These are phyloP conservation scores for Acropora yongei DNA, from an alignment of 64 coral and sea anemone species.

Conservation along the genomic window DNA sequence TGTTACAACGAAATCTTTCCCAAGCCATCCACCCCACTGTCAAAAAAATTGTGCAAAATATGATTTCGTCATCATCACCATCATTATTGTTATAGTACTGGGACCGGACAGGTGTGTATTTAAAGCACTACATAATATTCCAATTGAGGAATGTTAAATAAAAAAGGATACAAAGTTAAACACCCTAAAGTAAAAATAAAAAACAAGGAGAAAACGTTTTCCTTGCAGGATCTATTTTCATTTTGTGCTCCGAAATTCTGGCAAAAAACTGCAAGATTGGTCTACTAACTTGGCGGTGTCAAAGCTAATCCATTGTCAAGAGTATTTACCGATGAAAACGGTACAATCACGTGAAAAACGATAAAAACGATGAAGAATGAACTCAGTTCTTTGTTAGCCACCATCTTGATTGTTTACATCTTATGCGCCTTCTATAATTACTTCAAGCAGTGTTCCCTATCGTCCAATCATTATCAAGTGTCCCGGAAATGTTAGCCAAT, in stretches of 20 bases:
- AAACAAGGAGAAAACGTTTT: too few species aligned
- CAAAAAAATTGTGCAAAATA: not conserved
- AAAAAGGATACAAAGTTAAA: too few species aligned
- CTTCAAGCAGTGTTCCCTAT: not conserved
- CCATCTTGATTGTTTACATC: not conserved
- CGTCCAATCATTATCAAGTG: not conserved
- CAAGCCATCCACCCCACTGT: slow-evolving; percentile 90
- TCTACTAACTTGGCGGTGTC: slow-evolving; percentile 69
- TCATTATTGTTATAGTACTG: too few species aligned
- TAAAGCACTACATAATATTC: too few species aligned
- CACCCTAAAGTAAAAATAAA: too few species aligned
- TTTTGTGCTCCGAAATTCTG: not conserved
- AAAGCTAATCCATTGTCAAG: slow-evolving; percentile 68
- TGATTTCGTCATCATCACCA: too few species aligned
- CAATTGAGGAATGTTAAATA: too few species aligned
- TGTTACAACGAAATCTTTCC: slow-evolving; percentile 89
- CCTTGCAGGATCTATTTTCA: too few species aligned
- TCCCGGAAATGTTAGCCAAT: slow-evolving; percentile 36
- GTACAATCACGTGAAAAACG: not conserved
- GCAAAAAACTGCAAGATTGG: not conserved
- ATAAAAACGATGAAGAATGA: not conserved
- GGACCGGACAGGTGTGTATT: too few species aligned
- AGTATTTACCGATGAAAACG: not conserved
- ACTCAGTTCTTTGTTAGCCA: not conserved
- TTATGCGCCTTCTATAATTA: not conserved